Evolutionary conservation across 2,888 invertebrate species (phyloP).

Genomic region (Agonopterix subpropinquella): DNA sequence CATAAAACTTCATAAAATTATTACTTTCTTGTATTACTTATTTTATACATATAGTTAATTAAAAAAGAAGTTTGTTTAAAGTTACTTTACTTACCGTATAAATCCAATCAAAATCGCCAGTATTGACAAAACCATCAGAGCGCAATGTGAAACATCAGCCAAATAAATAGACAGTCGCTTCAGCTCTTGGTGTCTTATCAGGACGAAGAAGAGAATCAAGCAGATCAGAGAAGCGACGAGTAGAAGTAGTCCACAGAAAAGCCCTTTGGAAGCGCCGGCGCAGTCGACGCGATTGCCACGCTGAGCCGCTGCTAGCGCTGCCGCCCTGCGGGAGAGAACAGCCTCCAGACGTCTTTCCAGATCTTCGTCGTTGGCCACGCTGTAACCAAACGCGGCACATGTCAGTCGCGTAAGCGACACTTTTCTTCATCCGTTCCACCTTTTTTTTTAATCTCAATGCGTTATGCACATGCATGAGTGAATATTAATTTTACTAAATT

Average conservation of each 20-base stretch:
- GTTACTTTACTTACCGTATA: slow-evolving; percentile 79
- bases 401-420: slow-evolving; percentile 35
- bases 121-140: slow-evolving; percentile 90
- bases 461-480: background rate
- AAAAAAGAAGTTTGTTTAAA: no score
- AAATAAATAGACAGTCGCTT: slow-evolving; percentile 91
- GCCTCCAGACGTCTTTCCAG: slow-evolving; percentile 91
- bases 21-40: no score
- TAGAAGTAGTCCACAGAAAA: slow-evolving; percentile 93
- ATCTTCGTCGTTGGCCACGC: slow-evolving; percentile 84
- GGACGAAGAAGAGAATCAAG: slow-evolving; percentile 96
- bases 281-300: slow-evolving; percentile 93
- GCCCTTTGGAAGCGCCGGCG: slow-evolving; percentile 94
- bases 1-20: no score
- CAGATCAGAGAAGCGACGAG: slow-evolving; percentile 94
- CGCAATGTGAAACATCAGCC: slow-evolving; percentile 93
- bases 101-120: slow-evolving; percentile 94
- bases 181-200: slow-evolving; percentile 90
- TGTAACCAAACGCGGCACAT: slow-evolving; percentile 67
- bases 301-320: slow-evolving; percentile 88
- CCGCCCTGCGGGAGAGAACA: slow-evolving; percentile 90
- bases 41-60: no score
- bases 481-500: no score
- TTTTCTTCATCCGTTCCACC: background rate
- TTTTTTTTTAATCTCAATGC: slow-evolving; percentile 1